These are phyloP conservation scores for Sinocyclocheilus anophthalmus DNA, from an alignment of 2,113 vertebrate genomes.

Conservation along the genomic window DNA sequence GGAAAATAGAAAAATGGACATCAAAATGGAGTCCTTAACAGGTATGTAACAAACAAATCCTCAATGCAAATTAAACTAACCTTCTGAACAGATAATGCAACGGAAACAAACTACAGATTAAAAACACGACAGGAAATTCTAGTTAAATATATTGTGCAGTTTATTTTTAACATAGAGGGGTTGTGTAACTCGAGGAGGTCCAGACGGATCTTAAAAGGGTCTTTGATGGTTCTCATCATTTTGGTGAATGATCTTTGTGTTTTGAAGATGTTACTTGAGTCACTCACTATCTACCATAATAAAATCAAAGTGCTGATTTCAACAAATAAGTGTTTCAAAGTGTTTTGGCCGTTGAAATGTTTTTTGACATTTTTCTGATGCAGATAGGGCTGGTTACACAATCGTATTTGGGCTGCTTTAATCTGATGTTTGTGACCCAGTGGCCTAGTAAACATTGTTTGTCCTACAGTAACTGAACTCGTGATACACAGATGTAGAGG, in stretches of 20 bases:
- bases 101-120: too few species aligned
- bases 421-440: neutral
- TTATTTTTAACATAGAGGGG: too few species aligned
- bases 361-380: neutral
- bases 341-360: neutral
- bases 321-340: neutral
- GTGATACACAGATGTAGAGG: neutral
- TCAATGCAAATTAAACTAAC: neutral
- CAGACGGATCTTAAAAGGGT: too few species aligned
- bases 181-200: too few species aligned
- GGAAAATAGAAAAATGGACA: neutral
- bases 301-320: neutral
- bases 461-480: neutral
- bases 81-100: too few species aligned
- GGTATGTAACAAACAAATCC: conserved; percentile 1
- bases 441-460: neutral
- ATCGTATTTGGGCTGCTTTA: neutral
- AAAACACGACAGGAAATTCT: too few species aligned
- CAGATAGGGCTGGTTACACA: neutral
- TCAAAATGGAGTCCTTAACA: neutral
- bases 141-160: too few species aligned
- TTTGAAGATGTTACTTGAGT: too few species aligned
- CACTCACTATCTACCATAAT: neutral
- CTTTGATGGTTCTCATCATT: too few species aligned
- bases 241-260: too few species aligned